These are phyloP conservation scores for Rhabdomys pumilio DNA, from an alignment of 2,797 vertebrate genomes.

Conservation along the genomic window DNA sequence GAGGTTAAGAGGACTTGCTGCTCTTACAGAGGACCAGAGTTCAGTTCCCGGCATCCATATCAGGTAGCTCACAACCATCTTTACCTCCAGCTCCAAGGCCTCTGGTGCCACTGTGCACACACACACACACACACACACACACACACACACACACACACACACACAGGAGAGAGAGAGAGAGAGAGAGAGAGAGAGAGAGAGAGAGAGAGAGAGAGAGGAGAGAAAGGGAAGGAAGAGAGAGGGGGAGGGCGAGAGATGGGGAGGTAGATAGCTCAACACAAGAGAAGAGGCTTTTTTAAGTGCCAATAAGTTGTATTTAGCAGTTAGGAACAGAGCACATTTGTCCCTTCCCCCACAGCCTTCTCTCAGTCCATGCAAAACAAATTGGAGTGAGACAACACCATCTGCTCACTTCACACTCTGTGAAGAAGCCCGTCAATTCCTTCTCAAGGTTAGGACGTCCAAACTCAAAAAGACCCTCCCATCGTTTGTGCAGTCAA, in stretches of 20 bases:
- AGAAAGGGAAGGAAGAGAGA: too few species aligned
- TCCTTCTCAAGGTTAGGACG: slow-evolving; percentile 84
- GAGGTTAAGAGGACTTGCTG: not conserved
- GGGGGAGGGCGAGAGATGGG: too few species aligned
- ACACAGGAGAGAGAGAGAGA: too few species aligned
- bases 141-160: not conserved
- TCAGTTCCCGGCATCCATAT: not conserved
- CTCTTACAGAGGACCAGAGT: not conserved
- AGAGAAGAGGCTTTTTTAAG: slow-evolving; percentile 46
- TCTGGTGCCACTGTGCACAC: not conserved
- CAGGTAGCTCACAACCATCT: not conserved
- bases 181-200: too few species aligned
- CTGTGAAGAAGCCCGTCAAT: slow-evolving; percentile 75
- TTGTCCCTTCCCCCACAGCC: slow-evolving; percentile 78
- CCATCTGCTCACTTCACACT: slow-evolving; percentile 86
- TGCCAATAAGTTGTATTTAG: slow-evolving; percentile 72
- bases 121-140: not conserved
- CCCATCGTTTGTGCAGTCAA: slow-evolving; percentile 30
- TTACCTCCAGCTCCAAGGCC: not conserved
- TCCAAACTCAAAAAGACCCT: slow-evolving; percentile 81
- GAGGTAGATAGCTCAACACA: not conserved
- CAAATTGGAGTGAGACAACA: slow-evolving; percentile 85
- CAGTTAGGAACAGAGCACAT: slow-evolving; percentile 66
- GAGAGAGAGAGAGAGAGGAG: too few species aligned
- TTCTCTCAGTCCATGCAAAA: slow-evolving; percentile 82